These are phyloP conservation scores for Callitettix versicolor DNA, from an alignment of 1,140 invertebrate genomes.

Conservation along the genomic window DNA sequence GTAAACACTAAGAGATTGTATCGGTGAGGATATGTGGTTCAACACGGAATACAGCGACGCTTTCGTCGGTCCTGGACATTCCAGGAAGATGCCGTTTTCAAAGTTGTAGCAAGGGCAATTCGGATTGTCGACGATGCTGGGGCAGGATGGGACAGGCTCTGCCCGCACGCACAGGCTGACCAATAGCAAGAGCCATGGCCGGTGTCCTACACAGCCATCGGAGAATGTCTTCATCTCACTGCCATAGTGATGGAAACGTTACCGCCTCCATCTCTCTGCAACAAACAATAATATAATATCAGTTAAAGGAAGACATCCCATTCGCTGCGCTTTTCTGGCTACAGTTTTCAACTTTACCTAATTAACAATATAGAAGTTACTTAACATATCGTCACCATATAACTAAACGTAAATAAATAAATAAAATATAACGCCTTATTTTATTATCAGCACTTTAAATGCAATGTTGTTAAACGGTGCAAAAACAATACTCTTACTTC, in stretches of 20 bases:
- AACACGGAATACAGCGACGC: constrained; percentile 40
- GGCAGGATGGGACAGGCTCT: constrained; percentile 37
- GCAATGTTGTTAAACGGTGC: no score
- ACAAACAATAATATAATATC: not conserved
- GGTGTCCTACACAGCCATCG: not conserved
- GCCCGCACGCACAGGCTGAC: constrained; percentile 3
- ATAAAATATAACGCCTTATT: no score
- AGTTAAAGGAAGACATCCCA: no score
- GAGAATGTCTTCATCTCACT: constrained; percentile 1
- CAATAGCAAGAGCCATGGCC: constrained; percentile 10
- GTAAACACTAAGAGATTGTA: constrained; percentile 79
- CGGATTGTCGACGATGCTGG: constrained; percentile 55
- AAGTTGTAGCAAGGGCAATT: constrained; percentile 84
- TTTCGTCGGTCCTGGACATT: constrained; percentile 71
- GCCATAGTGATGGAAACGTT: not conserved
- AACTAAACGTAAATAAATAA: no score
- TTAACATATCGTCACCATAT: no score
- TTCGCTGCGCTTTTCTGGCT: no score
- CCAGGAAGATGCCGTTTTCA: constrained; percentile 79
- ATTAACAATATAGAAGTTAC: no score
- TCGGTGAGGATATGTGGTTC: constrained; percentile 40
- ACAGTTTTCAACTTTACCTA: no score
- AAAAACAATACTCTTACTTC: no score
- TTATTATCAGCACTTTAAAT: no score
- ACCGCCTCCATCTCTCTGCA: not conserved